These are phyloP conservation scores for Amphiprion ocellaris DNA, from an alignment of 2,113 vertebrate species.

Conservation along the genomic window DNA sequence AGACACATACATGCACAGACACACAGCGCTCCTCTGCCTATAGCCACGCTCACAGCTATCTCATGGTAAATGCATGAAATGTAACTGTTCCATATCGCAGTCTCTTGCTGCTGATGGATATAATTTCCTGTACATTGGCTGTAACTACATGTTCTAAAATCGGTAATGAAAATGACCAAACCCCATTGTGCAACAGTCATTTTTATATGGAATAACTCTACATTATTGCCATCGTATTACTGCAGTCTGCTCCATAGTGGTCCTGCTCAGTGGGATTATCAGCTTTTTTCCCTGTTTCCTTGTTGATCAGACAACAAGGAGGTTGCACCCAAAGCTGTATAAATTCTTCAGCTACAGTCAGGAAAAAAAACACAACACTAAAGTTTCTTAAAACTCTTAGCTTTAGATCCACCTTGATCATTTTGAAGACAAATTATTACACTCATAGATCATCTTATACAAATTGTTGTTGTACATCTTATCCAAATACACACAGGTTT, in stretches of 20 bases:
- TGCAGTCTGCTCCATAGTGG: not conserved
- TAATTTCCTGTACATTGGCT: conserved; percentile 20
- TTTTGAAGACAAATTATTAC: too few species aligned
- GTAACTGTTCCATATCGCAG: conserved; percentile 37
- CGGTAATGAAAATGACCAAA: conserved; percentile 28
- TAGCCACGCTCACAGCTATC: conserved; percentile 29
- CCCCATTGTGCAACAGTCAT: conserved; percentile 5
- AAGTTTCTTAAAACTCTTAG: too few species aligned
- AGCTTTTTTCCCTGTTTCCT: too few species aligned
- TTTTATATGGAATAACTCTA: conserved; percentile 10
- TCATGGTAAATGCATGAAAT: conserved; percentile 53
- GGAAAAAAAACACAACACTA: too few species aligned
- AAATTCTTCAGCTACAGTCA: too few species aligned
- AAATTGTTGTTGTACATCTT: too few species aligned
- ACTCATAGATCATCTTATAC: too few species aligned
- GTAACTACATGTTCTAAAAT: conserved; percentile 11
- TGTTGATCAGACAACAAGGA: too few species aligned
- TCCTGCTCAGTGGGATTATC: too few species aligned
- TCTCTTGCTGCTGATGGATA: conserved; percentile 20
- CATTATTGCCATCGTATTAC: not conserved
- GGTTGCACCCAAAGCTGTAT: too few species aligned
- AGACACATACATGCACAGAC: conserved; percentile 4
- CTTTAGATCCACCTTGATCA: too few species aligned
- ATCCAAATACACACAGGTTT: too few species aligned
- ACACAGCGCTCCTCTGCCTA: conserved; percentile 13